phyloP scores from a whole-genome alignment of 64 coral and sea anemone genomes.

The Trachythela sp. region DNA sequence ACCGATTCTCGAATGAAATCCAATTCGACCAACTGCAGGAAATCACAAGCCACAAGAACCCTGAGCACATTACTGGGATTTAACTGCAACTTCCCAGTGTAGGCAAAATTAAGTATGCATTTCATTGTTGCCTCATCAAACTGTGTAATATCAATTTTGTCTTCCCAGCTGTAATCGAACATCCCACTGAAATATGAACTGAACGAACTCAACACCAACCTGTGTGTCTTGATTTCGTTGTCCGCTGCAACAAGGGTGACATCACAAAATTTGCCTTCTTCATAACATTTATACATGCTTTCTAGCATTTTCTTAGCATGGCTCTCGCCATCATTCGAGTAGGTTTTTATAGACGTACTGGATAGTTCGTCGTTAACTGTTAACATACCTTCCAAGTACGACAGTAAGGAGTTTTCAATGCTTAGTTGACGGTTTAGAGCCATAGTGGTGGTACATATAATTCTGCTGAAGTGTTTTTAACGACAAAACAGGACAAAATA shows the following conservation, averaged over 20 bases:
- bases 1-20: conserved; percentile 60
- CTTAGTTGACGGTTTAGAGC: too few relatives aligned
- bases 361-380: too few relatives aligned
- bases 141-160: conserved; percentile 50
- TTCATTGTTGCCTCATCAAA: conserved; percentile 33
- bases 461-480: too few relatives aligned
- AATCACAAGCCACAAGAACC: conserved; percentile 62
- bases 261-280: conserved; percentile 78
- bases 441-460: too few relatives aligned
- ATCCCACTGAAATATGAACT: conserved; percentile 69
- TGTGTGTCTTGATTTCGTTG: conserved; percentile 56
- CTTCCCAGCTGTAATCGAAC: conserved; percentile 42
- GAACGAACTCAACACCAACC: conserved; percentile 54
- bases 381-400: too few relatives aligned
- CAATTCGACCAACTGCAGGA: conserved; percentile 49
- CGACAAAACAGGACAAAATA: too few relatives aligned
- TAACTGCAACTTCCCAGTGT: conserved; percentile 63
- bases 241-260: conserved; percentile 53
- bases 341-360: too few relatives aligned
- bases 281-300: too few relatives aligned
- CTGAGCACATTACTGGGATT: conserved; percentile 55
- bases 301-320: too few relatives aligned
- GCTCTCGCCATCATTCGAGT: too few relatives aligned
- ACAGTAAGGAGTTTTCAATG: too few relatives aligned
- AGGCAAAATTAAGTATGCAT: conserved; percentile 76